Conservation (phyloP, 2,113 vertebrate species). For the Salvelinus sp. region DNA sequence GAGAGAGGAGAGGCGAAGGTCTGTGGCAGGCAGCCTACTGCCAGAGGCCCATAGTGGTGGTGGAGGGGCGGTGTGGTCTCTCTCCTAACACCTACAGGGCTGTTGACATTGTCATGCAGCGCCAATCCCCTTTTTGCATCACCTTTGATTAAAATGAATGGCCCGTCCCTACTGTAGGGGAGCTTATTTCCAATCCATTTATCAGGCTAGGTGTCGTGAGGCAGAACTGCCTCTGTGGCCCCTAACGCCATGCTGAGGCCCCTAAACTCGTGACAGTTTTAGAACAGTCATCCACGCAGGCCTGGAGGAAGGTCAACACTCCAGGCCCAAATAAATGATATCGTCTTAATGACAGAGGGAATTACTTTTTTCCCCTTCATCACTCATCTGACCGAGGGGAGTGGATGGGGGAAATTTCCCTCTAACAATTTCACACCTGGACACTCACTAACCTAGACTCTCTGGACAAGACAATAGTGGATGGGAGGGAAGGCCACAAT, state of each 20-base stretch:
- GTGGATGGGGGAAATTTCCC: conserved; percentile 33
- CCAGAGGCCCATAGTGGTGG: neutral
- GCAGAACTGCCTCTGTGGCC: conserved; percentile 78
- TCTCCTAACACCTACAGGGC: conserved; percentile 84
- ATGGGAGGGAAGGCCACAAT: neutral
- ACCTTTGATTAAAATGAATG: conserved; percentile 99
- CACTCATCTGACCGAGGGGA: conserved; percentile 72
- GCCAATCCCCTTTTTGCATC: conserved; percentile 86
- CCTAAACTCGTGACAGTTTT: conserved; percentile 79
- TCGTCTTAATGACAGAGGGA: conserved; percentile 78
- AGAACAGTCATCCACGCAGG: conserved; percentile 77
- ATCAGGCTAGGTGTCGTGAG: conserved; percentile 78
- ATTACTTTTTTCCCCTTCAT: conserved; percentile 68
- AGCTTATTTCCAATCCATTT: conserved; percentile 95
- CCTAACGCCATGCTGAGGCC: conserved; percentile 59
- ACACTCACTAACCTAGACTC: conserved; percentile 52
- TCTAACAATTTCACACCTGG: conserved; percentile 64
- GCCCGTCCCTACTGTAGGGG: conserved; percentile 87
- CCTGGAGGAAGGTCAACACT: conserved; percentile 84
- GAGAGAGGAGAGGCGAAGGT: conserved; percentile 18
- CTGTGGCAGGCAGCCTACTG: neutral
- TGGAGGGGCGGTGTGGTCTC: conserved; percentile 52
- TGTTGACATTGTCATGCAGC: conserved; percentile 90
- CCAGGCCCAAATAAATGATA: conserved; percentile 79
- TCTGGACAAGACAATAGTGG: conserved; percentile 30